Evolutionary conservation across 2,797 vertebrate genomes (phyloP).

Genomic region (Xenopus petersii): DNA sequence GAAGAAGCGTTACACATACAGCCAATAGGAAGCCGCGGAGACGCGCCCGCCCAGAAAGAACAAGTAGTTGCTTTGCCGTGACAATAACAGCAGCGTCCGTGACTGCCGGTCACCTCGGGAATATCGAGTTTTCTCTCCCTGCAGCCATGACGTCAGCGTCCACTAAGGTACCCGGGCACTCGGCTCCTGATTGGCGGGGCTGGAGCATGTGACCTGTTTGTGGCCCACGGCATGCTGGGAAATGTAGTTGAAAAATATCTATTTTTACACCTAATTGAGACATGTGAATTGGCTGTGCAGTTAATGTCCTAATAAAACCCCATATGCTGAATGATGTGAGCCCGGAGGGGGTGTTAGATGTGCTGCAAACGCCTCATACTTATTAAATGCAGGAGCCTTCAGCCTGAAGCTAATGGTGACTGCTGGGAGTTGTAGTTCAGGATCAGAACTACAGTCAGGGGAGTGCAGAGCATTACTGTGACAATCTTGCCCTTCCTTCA

Average conservation of each 20-base stretch:
- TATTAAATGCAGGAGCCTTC: no score
- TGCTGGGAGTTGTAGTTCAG: no score
- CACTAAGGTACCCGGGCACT: conserved; percentile 33
- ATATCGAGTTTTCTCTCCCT: neutral
- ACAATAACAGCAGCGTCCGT: neutral
- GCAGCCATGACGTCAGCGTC: conserved; percentile 42
- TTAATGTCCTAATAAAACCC: no score
- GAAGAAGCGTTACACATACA: neutral
- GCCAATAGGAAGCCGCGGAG: conserved; percentile 9
- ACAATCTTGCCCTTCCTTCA: no score
- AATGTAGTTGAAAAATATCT: conserved; percentile 3
- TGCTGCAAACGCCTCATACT: no score
- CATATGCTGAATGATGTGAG: no score
- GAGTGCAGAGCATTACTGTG: no score
- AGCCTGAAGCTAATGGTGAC: no score
- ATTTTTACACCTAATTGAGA: no score
- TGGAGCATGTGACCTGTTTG: neutral
- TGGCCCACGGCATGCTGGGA: conserved; percentile 1
- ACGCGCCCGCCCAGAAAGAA: neutral
- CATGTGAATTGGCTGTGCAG: no score
- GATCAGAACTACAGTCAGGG: no score
- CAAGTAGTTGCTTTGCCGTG: neutral
- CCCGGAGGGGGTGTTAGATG: no score
- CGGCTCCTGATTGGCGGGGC: neutral
- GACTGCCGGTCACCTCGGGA: neutral